Evolutionary conservation across 1,140 invertebrate genomes (phyloP), one percentile per base, ranked within the genome.

Genomic region (Littorina saxatilis): DNA sequence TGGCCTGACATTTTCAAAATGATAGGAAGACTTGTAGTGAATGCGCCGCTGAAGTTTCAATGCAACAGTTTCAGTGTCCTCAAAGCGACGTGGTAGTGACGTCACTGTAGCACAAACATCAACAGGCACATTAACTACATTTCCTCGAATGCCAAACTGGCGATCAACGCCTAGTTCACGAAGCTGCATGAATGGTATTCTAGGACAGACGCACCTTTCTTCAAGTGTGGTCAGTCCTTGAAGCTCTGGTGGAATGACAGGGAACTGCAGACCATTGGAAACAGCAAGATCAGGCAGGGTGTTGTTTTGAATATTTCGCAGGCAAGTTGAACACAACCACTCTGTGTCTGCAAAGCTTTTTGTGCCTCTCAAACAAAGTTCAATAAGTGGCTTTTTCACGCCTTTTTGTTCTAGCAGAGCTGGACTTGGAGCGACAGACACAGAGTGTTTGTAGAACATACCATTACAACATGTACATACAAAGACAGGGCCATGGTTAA

Each of bases 21-120:
- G n/a, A n/a, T 63, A 63, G 5, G 58, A 63, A 29, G 58, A 63
- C n/a, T 63, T 63, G 58, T 63, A 63, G 58, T n/a, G n/a, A 11
- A 27, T 63, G 58, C n/a, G 58, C 58, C 58, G 9, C n/a, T 63
- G 9, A 9, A 63, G 58, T n/a, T 63, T 63, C 58, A 11, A 63
- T 9, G 58, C 58, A 29, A 63, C 58, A 13, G 11, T 63, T 63
- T 63, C 58, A 13, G 58, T 63, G 58, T 63, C n/a, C 27, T 27
- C 58, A 63, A 63, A 63, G 5, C n/a, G 58, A 9, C 58, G 9
- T 5, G 11, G 58, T n/a, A 63, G n/a, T n/a, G 11, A 63, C 17
- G 58, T 63, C 11, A 27, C 58, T 15, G n/a, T 63, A 9, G 58
- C 58, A 7, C 11, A 27, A 7, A 63, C 58, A 63, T 63, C 58